Conservation (phyloP, 2,113 vertebrate genomes). For the Tachysurus vachellii region DNA sequence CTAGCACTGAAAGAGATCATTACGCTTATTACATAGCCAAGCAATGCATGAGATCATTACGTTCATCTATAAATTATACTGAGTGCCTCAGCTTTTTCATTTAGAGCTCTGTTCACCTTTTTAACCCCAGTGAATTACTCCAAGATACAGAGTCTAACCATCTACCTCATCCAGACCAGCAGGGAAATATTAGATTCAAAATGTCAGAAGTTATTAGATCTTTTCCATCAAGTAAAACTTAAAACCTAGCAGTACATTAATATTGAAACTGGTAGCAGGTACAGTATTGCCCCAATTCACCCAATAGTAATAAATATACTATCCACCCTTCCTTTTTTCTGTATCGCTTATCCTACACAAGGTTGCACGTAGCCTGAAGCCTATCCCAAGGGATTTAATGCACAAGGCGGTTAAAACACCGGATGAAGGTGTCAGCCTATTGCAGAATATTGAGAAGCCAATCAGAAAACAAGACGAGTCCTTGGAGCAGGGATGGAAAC, state of each 20-base stretch:
- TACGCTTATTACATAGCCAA: conserved; percentile 63
- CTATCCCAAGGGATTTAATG: too few relatives aligned
- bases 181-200: not conserved
- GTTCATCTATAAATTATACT: conserved; percentile 70
- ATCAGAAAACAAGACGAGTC: too few relatives aligned
- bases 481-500: too few relatives aligned
- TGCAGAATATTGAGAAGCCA: too few relatives aligned
- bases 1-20: conserved; percentile 61
- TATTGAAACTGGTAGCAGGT: not conserved
- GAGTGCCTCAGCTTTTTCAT: conserved; percentile 55
- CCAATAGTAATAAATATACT: not conserved
- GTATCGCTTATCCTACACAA: too few relatives aligned
- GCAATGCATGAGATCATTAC: conserved; percentile 63
- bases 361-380: too few relatives aligned
- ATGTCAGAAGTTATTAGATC: not conserved
- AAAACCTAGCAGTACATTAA: not conserved
- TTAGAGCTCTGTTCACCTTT: conserved; percentile 5
- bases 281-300: not conserved
- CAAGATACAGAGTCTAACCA: not conserved
- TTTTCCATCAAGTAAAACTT: not conserved
- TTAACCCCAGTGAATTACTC: conserved; percentile 7
- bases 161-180: not conserved
- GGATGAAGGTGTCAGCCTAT: too few relatives aligned
- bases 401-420: too few relatives aligned
- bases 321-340: too few relatives aligned